phyloP scores from a whole-genome alignment of 2,797 vertebrate genomes.

The Phrynocephalus guinanensis region DNA sequence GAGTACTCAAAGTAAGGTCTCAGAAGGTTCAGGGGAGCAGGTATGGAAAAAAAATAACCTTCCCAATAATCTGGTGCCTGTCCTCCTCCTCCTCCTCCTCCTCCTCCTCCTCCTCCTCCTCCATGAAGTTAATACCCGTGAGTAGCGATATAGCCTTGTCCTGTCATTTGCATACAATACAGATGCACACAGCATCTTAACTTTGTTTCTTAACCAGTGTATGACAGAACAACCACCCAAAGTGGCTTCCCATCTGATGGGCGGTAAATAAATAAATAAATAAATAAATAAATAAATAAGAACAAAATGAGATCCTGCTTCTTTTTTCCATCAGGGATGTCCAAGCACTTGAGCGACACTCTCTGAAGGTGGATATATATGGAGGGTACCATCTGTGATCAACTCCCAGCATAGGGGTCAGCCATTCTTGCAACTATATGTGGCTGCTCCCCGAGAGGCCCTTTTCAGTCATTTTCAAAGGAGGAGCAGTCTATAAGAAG shows the following conservation, averaged over 20 bases:
- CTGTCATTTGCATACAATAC: not conserved
- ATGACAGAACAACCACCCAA: not conserved
- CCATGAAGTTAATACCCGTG: not conserved
- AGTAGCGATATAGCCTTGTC: not conserved
- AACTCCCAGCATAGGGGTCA: not conserved
- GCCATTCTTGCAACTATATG: conserved; percentile 18
- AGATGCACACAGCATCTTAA: not conserved
- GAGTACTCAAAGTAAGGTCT: too few species aligned
- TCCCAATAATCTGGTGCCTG: not conserved
- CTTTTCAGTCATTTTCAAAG: not conserved
- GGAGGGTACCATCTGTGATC: not conserved
- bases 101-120: conserved; percentile 16
- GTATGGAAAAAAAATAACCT: too few species aligned
- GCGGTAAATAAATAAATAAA: too few species aligned
- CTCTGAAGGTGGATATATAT: not conserved
- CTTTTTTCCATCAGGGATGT: not conserved
- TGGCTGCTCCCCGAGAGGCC: not conserved
- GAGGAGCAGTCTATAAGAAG: not conserved
- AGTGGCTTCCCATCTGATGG: too few species aligned
- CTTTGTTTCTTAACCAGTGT: not conserved
- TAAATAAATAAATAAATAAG: too few species aligned
- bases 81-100: too few species aligned
- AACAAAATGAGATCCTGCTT: too few species aligned
- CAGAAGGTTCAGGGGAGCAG: too few species aligned
- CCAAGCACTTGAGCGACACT: not conserved